Conservation (phyloP, 1,140 invertebrate genomes). For the Bombus soroeensis region DNA sequence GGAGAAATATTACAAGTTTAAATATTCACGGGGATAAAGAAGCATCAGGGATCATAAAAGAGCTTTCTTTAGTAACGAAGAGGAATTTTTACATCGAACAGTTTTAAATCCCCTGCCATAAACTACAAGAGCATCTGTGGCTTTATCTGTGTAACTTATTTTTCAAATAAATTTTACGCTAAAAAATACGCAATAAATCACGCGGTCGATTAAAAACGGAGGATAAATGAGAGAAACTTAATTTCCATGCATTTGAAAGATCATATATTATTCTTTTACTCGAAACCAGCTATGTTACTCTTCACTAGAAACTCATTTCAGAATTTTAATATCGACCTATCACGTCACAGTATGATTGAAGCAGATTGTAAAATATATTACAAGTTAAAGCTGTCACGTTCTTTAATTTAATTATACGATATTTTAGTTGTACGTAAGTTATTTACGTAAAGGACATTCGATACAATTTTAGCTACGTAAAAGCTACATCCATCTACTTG, state of each 20-base stretch:
- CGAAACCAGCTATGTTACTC: background rate
- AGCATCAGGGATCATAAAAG: background rate
- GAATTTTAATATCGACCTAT: too few relatives aligned
- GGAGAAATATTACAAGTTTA: slow-evolving; percentile 5
- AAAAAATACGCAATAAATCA: background rate
- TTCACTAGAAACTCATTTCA: too few relatives aligned
- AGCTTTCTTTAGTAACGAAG: background rate
- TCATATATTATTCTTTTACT: background rate
- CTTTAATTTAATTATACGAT: too few relatives aligned
- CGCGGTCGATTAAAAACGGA: background rate
- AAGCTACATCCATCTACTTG: too few relatives aligned
- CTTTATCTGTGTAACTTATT: background rate
- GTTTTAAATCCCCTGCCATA: background rate
- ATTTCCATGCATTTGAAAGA: background rate
- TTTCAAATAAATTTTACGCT: background rate
- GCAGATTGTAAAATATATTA: too few relatives aligned
- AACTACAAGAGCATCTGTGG: background rate
- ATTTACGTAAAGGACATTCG: too few relatives aligned
- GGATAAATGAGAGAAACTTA: background rate
- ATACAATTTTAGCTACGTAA: too few relatives aligned
- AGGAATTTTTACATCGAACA: slow-evolving; percentile 13
- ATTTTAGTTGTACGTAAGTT: too few relatives aligned
- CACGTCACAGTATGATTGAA: too few relatives aligned
- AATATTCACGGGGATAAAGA: background rate
- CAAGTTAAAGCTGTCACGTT: too few relatives aligned